A percentile compares a stretch with the other conserved stretches of the same genome.
These are phyloP conservation scores for Dryobates pubescens DNA, from an alignment of 2,797 vertebrate genomes.

Conservation along the genomic window DNA sequence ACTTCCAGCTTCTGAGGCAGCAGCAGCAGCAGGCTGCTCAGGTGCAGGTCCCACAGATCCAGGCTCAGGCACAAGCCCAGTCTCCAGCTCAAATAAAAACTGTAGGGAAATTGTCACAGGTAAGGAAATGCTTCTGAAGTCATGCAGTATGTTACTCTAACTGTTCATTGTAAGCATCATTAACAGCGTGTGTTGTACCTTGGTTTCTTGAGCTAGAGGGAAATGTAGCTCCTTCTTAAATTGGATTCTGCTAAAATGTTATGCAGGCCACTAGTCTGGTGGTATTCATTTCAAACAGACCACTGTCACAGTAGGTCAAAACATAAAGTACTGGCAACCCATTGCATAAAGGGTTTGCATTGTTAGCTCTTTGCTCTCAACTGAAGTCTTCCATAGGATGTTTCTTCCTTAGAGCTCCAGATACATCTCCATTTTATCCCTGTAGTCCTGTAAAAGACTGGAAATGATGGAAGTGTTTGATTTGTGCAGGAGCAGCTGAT, in stretches of 20 bases:
- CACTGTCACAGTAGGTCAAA: not conserved
- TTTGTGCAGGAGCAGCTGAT: conserved; percentile 85
- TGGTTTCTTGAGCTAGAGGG: not conserved
- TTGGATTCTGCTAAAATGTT: not conserved
- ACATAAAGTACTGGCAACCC: not conserved
- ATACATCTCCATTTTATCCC: not conserved
- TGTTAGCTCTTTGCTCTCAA: not conserved
- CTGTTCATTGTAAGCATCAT: not conserved
- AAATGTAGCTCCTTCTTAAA: not conserved
- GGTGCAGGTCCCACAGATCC: conserved; percentile 82
- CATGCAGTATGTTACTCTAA: rapidly evolving
- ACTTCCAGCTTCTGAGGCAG: conserved; percentile 80
- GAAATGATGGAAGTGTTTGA: not conserved
- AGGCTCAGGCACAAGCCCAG: conserved; percentile 79
- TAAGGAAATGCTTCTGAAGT: conserved; percentile 43
- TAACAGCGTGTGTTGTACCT: not conserved
- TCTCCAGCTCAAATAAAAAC: conserved; percentile 86
- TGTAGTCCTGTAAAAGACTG: not conserved
- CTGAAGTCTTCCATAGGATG: not conserved
- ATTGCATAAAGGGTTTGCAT: not conserved
- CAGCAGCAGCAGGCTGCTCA: conserved; percentile 87
- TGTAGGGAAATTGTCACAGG: conserved; percentile 86
- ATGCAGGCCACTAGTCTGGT: not conserved
- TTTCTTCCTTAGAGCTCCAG: not conserved
- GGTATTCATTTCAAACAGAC: not conserved